Percentiles rank a stretch among this genome's conserved stretches.
These are phyloP conservation scores for Willisornis vidua DNA, from an alignment of 2,113 vertebrate species.

Conservation along the genomic window DNA sequence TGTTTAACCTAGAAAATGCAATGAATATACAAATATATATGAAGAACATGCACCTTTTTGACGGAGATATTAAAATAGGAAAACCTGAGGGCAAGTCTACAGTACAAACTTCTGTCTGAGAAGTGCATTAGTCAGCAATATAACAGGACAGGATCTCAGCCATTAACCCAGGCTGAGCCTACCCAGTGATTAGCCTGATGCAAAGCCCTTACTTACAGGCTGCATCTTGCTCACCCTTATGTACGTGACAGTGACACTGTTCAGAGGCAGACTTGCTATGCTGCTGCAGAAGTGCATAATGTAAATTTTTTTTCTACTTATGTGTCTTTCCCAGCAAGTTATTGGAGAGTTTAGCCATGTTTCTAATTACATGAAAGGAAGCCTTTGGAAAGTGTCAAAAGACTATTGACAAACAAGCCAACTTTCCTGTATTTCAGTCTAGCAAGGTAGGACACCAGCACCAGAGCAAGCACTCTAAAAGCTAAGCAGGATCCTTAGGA, in stretches of 20 bases:
- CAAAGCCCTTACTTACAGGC: not conserved
- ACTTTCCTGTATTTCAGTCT: not conserved
- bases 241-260: not conserved
- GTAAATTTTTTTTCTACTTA: not conserved
- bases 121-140: not conserved
- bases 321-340: not conserved
- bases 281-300: not conserved
- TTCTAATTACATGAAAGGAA: not conserved
- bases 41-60: not conserved
- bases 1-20: not conserved
- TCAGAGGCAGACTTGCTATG: not conserved
- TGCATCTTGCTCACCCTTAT: not conserved
- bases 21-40: not conserved
- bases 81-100: slow-evolving; percentile 24
- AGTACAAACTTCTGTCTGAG: not conserved
- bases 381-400: not conserved
- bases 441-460: not conserved
- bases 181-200: not conserved
- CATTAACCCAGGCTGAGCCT: not conserved
- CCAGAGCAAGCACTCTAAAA: not conserved
- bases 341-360: not conserved
- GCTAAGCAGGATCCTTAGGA: not conserved
- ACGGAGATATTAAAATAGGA: slow-evolving; percentile 7
- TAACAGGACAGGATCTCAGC: not conserved
- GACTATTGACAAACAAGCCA: not conserved